Evolutionary conservation across 2,888 invertebrate genomes (phyloP).

Genomic region (Nomada ruficornis): DNA sequence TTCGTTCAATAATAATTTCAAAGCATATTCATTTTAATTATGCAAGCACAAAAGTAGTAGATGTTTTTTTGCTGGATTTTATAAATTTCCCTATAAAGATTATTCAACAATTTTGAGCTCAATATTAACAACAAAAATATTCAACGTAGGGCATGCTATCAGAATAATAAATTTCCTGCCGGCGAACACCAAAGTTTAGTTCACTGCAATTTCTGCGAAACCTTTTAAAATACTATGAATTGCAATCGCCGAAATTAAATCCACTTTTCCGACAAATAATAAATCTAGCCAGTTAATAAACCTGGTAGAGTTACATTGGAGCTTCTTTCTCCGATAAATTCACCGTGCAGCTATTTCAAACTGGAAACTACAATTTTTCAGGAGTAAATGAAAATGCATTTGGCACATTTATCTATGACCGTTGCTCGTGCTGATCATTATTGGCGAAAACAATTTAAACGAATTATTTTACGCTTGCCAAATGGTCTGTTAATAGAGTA

Average conservation of each 20-base stretch:
- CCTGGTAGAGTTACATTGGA: not conserved
- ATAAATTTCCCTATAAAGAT: too few relatives aligned
- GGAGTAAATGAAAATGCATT: not conserved
- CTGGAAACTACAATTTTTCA: not conserved
- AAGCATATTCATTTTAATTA: not conserved
- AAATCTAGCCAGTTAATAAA: not conserved
- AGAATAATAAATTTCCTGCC: too few relatives aligned
- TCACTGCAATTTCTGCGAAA: not conserved
- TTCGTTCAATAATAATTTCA: not conserved
- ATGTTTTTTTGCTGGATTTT: too few relatives aligned
- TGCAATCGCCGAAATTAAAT: not conserved
- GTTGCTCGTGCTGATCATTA: not conserved
- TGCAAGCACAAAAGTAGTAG: not conserved
- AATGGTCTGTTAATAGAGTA: not conserved
- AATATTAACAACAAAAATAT: too few relatives aligned
- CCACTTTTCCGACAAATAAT: not conserved
- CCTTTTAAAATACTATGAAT: not conserved
- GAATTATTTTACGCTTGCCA: not conserved
- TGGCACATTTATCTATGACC: not conserved
- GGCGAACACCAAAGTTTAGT: not conserved
- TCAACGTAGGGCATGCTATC: too few relatives aligned
- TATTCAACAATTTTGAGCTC: too few relatives aligned
- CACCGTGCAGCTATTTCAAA: not conserved
- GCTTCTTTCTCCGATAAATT: not conserved
- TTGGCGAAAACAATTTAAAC: conserved; percentile 1